Evolutionary conservation across 2,888 invertebrate genomes (phyloP), one percentile per base, ranked within the genome.

Genomic region (Tiliacea citrago): DNA sequence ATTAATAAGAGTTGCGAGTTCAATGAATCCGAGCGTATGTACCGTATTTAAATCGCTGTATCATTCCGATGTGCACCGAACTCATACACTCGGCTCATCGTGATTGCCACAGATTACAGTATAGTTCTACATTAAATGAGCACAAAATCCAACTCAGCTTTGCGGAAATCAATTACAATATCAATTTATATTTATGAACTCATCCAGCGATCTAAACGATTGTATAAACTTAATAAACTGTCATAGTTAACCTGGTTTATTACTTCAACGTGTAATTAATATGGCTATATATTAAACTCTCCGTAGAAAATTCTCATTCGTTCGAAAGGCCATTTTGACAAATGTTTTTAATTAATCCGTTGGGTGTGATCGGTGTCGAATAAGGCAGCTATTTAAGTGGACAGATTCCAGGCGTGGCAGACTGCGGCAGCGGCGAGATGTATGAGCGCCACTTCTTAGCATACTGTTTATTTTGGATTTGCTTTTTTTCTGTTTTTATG

Each of bases 1-100:
- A 96, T 96, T 96, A 96, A 95, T 96, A 96, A 94, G 92, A 94
- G 92, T 92, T 88, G 91, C 90, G 96, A 94, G 96, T 96, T 96
- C 96, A 96, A 95, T 95, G 96, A 93, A 94, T 94, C 93, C 91
- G 83, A 90, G 89, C 89, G 91, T 84, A 86, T 86, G 82, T 90
- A 90, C 90, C 87, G 90, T 89, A 93, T 94, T 94, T 92, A 91
- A 93, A 94, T 93, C 92, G 86, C 89, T 88, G 90, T 91, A 92
- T 92, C 92, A 92, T 90, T 91, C 89, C 89, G 82, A 90, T 86
- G 87, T 88, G 89, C 89, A 89, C 90, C 88, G 89, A 89, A 89
- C 90, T 87, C 87, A 91, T 90, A 89, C 89, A 90, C 69, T 67
- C 71, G n/a, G 39, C 47, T 47, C 63, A 70, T 89, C 86, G 88